phyloP scores from a whole-genome alignment of 2,797 vertebrate genomes.

The Anableps anableps region DNA sequence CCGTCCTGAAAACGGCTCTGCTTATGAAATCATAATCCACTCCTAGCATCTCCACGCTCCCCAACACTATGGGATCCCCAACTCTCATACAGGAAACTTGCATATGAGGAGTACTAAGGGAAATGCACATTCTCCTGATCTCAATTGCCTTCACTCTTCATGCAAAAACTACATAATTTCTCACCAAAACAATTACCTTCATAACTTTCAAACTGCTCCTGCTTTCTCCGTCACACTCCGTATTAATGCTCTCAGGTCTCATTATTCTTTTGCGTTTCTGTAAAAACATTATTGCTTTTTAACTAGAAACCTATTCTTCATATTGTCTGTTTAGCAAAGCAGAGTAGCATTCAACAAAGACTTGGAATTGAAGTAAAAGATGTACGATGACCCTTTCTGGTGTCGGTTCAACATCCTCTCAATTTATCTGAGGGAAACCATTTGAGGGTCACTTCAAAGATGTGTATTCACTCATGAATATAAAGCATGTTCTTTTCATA shows the following conservation, averaged over 20 bases:
- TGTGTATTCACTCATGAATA: not conserved
- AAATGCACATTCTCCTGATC: conserved; percentile 22
- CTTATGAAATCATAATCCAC: conserved; percentile 84
- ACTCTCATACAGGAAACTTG: conserved; percentile 11
- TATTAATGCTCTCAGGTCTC: conserved; percentile 42
- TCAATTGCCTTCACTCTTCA: conserved; percentile 7
- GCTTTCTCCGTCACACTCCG: conserved; percentile 14
- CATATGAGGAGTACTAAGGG: conserved; percentile 18
- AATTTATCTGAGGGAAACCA: not conserved
- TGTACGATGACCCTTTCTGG: not conserved
- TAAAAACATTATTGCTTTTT: not conserved
- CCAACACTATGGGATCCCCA: not conserved
- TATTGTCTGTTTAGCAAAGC: conserved; percentile 22
- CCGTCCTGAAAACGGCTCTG: conserved; percentile 82
- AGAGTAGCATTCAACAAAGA: conserved; percentile 8
- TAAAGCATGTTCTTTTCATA: conserved; percentile 1
- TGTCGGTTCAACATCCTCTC: not conserved
- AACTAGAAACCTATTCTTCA: not conserved
- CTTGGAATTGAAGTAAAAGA: conserved; percentile 3
- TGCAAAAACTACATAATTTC: conserved; percentile 1
- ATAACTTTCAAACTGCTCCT: conserved; percentile 13
- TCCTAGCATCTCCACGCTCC: conserved; percentile 79
- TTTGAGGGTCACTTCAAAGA: not conserved
- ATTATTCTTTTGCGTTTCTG: conserved; percentile 19
- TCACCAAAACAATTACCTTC: conserved; percentile 30